These are phyloP conservation scores for Rhopalosiphum nymphaeae DNA, from an alignment of 2,888 invertebrate genomes.

Conservation along the genomic window DNA sequence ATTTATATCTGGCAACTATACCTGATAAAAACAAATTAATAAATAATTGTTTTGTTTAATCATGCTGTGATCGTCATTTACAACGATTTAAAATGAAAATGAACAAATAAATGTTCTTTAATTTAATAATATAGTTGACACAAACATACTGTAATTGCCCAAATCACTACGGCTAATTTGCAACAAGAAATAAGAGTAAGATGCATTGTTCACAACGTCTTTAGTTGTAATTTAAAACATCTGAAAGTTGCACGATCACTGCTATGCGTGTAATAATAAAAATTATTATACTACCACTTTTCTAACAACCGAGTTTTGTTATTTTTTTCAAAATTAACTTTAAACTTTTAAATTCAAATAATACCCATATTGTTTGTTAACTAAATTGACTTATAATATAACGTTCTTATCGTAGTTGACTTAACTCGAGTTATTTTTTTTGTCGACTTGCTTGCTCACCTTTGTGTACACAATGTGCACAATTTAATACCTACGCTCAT, in stretches of 20 bases:
- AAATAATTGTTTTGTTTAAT: not conserved
- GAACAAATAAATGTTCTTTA: not conserved
- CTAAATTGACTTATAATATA: not conserved
- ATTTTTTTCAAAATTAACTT: not conserved
- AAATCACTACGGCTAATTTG: not conserved
- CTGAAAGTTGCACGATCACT: not conserved
- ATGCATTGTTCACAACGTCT: not conserved
- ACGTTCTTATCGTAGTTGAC: not conserved
- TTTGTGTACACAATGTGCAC: not conserved
- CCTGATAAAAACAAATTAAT: not conserved
- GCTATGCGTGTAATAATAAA: not conserved
- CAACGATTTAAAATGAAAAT: not conserved
- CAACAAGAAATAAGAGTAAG: not conserved
- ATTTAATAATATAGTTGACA: not conserved
- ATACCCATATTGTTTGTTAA: not conserved
- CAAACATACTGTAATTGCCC: not conserved
- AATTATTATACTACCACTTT: not conserved
- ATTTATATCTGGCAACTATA: not conserved
- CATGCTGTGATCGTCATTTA: not conserved
- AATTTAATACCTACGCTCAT: not conserved
- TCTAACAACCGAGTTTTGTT: not conserved
- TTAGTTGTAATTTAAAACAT: not conserved
- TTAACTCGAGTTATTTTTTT: not conserved
- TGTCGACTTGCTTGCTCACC: not conserved
- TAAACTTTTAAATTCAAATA: not conserved